Evolutionary conservation across 2,888 invertebrate species (phyloP).

Genomic region (Luffia ferchaultella): DNA sequence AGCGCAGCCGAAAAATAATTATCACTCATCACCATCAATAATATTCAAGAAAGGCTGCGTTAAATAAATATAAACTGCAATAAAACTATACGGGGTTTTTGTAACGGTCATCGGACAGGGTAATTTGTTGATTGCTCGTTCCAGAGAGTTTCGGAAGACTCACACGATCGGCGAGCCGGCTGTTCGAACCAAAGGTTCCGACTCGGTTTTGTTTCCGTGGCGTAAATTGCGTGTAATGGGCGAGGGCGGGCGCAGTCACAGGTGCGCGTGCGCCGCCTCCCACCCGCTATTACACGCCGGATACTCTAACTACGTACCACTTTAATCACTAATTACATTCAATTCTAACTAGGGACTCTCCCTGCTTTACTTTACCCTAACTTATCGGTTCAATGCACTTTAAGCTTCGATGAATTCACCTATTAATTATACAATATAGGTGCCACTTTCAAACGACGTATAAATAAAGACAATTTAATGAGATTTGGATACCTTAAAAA

Average conservation of each 20-base stretch:
- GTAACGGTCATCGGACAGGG: not conserved
- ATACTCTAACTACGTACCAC: not conserved
- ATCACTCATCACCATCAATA: no score
- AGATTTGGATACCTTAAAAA: no score
- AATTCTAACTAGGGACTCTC: not conserved
- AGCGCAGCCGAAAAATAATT: no score
- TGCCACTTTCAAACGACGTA: no score
- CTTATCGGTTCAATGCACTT: not conserved
- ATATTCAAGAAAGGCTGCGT: no score
- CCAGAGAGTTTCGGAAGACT: not conserved
- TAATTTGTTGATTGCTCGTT: not conserved
- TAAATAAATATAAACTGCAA: not conserved
- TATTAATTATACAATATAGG: not conserved
- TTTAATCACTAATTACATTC: not conserved
- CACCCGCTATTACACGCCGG: not conserved
- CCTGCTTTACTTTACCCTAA: not conserved
- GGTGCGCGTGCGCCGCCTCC: not conserved
- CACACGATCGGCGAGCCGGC: not conserved
- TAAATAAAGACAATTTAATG: no score
- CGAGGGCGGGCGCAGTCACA: not conserved
- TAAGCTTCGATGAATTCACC: not conserved
- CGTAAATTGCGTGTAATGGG: slow-evolving; percentile 7
- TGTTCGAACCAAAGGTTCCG: not conserved
- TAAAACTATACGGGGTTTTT: not conserved
- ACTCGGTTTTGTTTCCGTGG: no score